Base-by-base conservation (phyloP, 2,113 vertebrate species). In the Megaptera novaeangliae region DNA sequence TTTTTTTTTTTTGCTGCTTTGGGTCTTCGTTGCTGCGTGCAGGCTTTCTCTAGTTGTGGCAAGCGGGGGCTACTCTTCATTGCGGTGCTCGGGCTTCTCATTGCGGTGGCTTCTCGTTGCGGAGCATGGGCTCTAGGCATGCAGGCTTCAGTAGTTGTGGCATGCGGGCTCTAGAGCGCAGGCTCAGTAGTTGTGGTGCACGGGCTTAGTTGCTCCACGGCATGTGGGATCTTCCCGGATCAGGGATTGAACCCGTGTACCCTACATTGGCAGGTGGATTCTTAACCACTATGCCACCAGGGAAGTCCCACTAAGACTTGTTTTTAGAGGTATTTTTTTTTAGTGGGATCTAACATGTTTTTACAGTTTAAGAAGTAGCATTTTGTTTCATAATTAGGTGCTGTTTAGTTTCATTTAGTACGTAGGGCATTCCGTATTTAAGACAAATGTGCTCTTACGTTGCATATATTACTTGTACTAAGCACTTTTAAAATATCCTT, bases 401-500 rank as follows among this genome's bases (percentile, higher is more conserved):
- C 34, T 96, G 0, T 87, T 88, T 89, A 39, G 29, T 93, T 97
- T 89, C 39, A 82, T 34, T 91, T 87, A 90, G 9, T 94, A 59
- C 8, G 9, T 78, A 86, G 14, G 11, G 2, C 97, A 85, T n/a
- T 88, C 39, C 46, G 9, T 89, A 80, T 77, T 96, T 97, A 97
- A 91, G 71, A 80, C 34, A 71, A 87, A 87, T 88, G 36, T 80
- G 14, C 44, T 84, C 14, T 97, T 74, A 87, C 3, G 61, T 91
- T 86, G n/a, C 29, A 57, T 74, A 11, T 94, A 81, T 90, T 95
- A 84, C 21, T 95, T 96, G 29, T 74, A 93, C 52, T 86, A 83
- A 88, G 25, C 31, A 49, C 78, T 84, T 81, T 94, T 17, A 77
- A 97, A 13, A 86, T 98, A 98, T 98, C 98, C 99, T 99, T 99